Evolutionary conservation across 2,888 invertebrate genomes (phyloP).

Genomic region (Thelaira solivaga): DNA sequence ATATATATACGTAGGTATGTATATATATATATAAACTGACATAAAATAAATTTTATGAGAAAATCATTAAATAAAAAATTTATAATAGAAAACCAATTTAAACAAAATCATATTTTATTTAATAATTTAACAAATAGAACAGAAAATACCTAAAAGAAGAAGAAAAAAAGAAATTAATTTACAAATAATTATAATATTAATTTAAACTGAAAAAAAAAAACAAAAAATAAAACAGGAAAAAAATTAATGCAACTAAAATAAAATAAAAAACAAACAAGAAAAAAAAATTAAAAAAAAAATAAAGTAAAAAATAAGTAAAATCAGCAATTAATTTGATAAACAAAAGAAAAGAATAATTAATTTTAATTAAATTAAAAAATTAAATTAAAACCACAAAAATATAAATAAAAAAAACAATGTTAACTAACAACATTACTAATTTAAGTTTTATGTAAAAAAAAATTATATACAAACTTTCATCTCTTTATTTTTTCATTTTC

Average conservation of each 20-base stretch:
- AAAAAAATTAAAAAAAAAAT: slow-evolving; percentile 33
- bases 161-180: slow-evolving; percentile 63
- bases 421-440: slow-evolving; percentile 62
- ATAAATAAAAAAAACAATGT: slow-evolving; percentile 53
- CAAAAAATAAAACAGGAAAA: slow-evolving; percentile 64
- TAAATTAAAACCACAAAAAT: slow-evolving; percentile 32
- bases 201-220: slow-evolving; percentile 43
- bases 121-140: slow-evolving; percentile 37
- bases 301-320: slow-evolving; percentile 14
- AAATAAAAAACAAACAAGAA: slow-evolving; percentile 32
- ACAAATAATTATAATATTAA: slow-evolving; percentile 49
- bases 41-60: slow-evolving; percentile 45
- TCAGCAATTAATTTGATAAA: slow-evolving; percentile 58
- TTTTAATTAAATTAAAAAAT: slow-evolving; percentile 27
- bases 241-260: slow-evolving; percentile 61
- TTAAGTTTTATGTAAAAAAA: slow-evolving; percentile 63
- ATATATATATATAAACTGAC: slow-evolving; percentile 48
- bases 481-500: slow-evolving; percentile 62
- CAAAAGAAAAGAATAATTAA: slow-evolving; percentile 35
- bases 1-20: no score
- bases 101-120: slow-evolving; percentile 26
- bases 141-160: slow-evolving; percentile 32
- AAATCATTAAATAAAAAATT: slow-evolving; percentile 41
- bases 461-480: slow-evolving; percentile 56
- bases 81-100: slow-evolving; percentile 41